These are phyloP conservation scores for Hoplodrina ambigua DNA, from an alignment of 2,888 invertebrate species.

Conservation along the genomic window DNA sequence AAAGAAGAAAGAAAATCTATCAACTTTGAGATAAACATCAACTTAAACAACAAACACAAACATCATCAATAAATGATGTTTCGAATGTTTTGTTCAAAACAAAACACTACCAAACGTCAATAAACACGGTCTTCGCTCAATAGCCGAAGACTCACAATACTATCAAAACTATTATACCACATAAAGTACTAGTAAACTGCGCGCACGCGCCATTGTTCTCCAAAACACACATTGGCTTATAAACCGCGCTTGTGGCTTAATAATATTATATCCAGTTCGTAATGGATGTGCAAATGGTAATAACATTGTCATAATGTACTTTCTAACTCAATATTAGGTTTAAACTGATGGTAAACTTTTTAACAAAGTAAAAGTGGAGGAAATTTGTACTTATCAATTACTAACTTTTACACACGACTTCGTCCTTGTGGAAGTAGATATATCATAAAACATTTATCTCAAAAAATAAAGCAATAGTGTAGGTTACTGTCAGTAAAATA, in stretches of 20 bases:
- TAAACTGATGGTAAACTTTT: too few species aligned
- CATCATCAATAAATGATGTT: background rate
- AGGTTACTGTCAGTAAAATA: too few species aligned
- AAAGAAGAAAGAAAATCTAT: background rate
- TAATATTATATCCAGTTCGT: slow-evolving; percentile 17
- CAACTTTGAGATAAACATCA: background rate
- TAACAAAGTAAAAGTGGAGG: too few species aligned
- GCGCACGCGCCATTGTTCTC: slow-evolving; percentile 57
- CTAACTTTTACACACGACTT: too few species aligned
- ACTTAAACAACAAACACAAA: background rate
- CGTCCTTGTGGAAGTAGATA: too few species aligned
- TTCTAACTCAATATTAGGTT: background rate
- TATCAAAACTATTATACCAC: slow-evolving; percentile 18
- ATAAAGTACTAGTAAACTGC: slow-evolving; percentile 31
- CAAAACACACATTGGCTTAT: slow-evolving; percentile 56
- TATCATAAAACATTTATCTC: too few species aligned
- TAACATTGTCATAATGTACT: background rate
- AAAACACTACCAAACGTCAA: background rate
- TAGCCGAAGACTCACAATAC: background rate
- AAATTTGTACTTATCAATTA: too few species aligned
- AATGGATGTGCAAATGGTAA: slow-evolving; percentile 10
- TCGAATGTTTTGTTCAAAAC: too few species aligned
- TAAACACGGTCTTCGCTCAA: slow-evolving; percentile 5
- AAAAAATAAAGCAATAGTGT: too few species aligned
- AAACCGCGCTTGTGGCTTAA: slow-evolving; percentile 43